Base-by-base conservation (phyloP, 2,113 vertebrate genomes). In the Crotalus tigris region DNA sequence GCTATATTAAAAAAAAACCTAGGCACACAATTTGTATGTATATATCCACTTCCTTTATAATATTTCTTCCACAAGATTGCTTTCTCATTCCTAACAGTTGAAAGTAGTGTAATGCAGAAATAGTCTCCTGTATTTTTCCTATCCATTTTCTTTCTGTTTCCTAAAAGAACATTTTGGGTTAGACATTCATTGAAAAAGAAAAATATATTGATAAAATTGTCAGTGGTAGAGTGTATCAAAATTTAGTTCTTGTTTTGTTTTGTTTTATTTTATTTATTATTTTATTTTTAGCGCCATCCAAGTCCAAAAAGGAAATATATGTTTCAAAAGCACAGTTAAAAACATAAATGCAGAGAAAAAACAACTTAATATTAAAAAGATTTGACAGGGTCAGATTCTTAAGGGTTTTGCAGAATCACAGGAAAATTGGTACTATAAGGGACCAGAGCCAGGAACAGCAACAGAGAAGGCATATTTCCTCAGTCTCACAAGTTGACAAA, bases 11-110 rank as follows among this genome's bases (percentile, higher is more conserved):
- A 19, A 39, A 75, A 44, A 81, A 81, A 81, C 0, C 33, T 81
- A 91, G 2, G 87, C 87, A 88, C 53, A 90, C 39, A 91, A 85
- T 94, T 94, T 91, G 87, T 91, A 90, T 0, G 1, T 75, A 17
- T 75, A 39, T 91, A 93, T 44, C 81, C 93, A 44, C 21, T 93
- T 91, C n/a, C 54, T 91, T 75, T 23, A 33, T 81, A 54, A 23
- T 81, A 0, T 24, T 49, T 95, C 93, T 93, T 6, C 33, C 33
- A 1, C 7, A 46, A 46, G 33, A 85, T 26, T 29, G 15, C 10
- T 26, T 88, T 57, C 51, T 85, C 85, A 46, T 55, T 26, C 59
- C 91, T 88, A 11, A n/a, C 4, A 1, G 69, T 93, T 55, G 59
- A 44, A 9, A 44, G 4, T 89, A 94, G 54, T 44, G 94, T 33